Evolutionary conservation across 2,888 invertebrate genomes (phyloP), one percentile per base, ranked within the genome.

Genomic region (Gari tellinella): DNA sequence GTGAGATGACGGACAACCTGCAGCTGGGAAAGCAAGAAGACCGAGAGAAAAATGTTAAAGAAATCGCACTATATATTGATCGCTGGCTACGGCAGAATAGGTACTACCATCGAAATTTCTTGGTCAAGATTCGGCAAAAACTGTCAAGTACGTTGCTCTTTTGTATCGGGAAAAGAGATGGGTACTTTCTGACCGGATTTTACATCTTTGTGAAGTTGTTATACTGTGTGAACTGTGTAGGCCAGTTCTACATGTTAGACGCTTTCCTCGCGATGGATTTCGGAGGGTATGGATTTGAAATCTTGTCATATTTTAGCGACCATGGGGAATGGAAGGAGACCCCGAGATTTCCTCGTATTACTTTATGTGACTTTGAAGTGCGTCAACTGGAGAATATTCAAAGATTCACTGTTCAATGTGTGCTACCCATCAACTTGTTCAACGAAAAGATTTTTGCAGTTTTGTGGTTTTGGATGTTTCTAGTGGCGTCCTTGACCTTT

Each of bases 381-480:
- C 81, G 86, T 2, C 84, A 84, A 48, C 46, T 86, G 19, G 43
- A 66, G 23, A 86, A 86, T 48, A 49, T 86, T 8, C 83, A 84
- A 19, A 58, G 75, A 4, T 84, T 67, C 25, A 85, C 84, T 0
- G 82, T 86, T 8, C 85, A 85, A 62, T 85, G 85, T 72, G 84
- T 84, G 3, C 52, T 86, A 48, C 85, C 86, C 5, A 84, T 86
- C 7, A 86, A 86, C 52, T 64, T 85, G 23, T 86, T 86, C 53
- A 85, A 82, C 23, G 86, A 86, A 55, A 85, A 85, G 52, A 83
- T 85, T 15, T 86, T 86, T 51, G 83, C 81, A 0, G 65, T 84
- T 21, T n/a, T 86, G 2, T 86, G 86, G 86, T 85, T 86, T 52
- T 86, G 86, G 86, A 23, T 85, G 10, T 79, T 84, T 26, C 26